phyloP scores from a whole-genome alignment of 2,113 vertebrate genomes.

The Rattus norvegicus region DNA sequence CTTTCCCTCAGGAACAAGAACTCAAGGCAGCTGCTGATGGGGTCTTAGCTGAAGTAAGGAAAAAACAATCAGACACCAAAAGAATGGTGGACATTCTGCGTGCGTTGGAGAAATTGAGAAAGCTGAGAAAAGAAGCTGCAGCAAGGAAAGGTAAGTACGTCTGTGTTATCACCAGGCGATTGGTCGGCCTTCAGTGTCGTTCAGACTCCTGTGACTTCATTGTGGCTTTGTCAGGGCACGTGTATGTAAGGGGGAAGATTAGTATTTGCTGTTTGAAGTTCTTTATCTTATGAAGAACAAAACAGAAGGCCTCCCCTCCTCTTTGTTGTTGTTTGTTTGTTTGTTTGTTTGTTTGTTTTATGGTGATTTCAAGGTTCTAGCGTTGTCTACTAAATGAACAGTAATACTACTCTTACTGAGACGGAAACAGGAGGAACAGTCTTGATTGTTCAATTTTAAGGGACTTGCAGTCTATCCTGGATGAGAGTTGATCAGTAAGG shows the following conservation, averaged over 20 bases:
- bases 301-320: neutral
- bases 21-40: conserved; percentile 95
- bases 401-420: neutral
- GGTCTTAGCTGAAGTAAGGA: conserved; percentile 95
- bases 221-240: neutral
- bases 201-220: neutral
- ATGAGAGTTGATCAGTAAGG: neutral
- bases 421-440: neutral
- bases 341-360: neutral
- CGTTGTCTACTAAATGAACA: neutral
- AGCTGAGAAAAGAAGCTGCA: conserved; percentile 95
- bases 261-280: neutral
- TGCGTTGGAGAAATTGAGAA: conserved; percentile 93
- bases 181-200: neutral
- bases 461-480: neutral
- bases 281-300: neutral
- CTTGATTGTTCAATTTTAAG: neutral
- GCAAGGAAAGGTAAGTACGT: conserved; percentile 91
- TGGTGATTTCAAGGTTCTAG: neutral
- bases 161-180: neutral
- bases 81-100: conserved; percentile 93
- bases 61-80: conserved; percentile 95
- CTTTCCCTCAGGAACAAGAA: conserved; percentile 90
- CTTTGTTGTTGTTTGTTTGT: neutral
- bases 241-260: neutral